Evolutionary conservation across 2,888 invertebrate species (phyloP), one percentile per base, ranked within the genome.

Genomic region (Aporophyla nigra): DNA sequence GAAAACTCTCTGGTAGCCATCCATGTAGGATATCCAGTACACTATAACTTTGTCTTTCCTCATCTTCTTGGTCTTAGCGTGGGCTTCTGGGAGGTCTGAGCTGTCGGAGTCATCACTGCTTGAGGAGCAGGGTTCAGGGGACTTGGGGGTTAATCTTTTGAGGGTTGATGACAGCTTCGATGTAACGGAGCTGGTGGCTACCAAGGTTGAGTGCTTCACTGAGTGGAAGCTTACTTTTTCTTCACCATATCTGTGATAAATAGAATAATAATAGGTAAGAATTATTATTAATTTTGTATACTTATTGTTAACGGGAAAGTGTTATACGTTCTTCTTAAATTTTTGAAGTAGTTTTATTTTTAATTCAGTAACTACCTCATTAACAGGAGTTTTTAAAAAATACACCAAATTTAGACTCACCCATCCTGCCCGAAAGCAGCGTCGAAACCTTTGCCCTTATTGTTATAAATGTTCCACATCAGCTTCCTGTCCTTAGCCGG

Each of bases 391-490:
- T 12, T 46, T 61, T 10, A n/a, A 65, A 24, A 49, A 2, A 24
- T 0, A 14, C 24, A 24, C 24, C 6, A 53, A 43, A 10, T 21
- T 5, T 16, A 43, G 0, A 80, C 94, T 94, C 86, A 97, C 97
- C 97, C 97, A 86, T 97, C 98, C 93, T 98, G 98, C 78, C 96
- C 97, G 87, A 98, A 98, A 88, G 98, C 97, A n/a, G 98, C 98
- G 2, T 97, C 94, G 88, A 97, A 98, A 73, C 98, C 98, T 82
- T 97, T 97, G 53, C 97, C 97, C 91, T 98, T 98, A 87, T 98
- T 98, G 87, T 98, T 98, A 92, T 98, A 98, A 21, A 98, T 97
- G 91, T 98, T 98, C 98, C 98, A 98, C 86, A 98, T 96, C 4
- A 99, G 95, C 70, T 97, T 97, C 79, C 98, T 96, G 21, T 98